phyloP scores from a whole-genome alignment of 2,113 vertebrate species.

The Gambusia affinis region DNA sequence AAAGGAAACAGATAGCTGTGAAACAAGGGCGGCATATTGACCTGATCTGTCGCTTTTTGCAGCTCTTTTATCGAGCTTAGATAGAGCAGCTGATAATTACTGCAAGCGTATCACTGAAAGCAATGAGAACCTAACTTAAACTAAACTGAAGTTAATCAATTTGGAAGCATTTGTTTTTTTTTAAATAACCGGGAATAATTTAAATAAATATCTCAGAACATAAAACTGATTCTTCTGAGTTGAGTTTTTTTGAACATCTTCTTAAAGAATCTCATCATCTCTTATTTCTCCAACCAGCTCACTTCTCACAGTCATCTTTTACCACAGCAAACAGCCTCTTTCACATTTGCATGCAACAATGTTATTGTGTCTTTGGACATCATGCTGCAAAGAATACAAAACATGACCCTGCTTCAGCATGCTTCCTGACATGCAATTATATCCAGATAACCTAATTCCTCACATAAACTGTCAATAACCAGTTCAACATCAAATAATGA shows the following conservation, averaged over 20 bases:
- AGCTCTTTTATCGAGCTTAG: neutral
- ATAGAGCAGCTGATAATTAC: neutral
- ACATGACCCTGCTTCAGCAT: conserved; percentile 35
- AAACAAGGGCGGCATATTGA: conserved; percentile 5
- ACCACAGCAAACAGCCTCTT: conserved; percentile 11
- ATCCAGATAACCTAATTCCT: conserved; percentile 20
- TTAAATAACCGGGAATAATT: neutral
- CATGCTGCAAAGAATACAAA: conserved; percentile 56
- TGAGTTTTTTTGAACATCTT: conserved; percentile 2
- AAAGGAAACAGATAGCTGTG: conserved; percentile 22
- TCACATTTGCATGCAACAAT: conserved; percentile 51
- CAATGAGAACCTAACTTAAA: neutral
- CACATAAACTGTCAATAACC: conserved; percentile 37
- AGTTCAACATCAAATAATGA: conserved; percentile 56
- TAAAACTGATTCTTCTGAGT: neutral
- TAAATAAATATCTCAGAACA: neutral
- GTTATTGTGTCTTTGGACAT: conserved; percentile 19
- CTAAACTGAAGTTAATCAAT: neutral
- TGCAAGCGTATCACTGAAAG: neutral
- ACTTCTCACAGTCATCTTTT: conserved; percentile 47
- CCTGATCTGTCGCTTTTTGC: neutral
- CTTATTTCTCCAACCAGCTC: conserved; percentile 60
- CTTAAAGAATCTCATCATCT: conserved; percentile 63
- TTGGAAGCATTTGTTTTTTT: neutral
- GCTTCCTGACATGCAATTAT: conserved; percentile 54